Base-by-base conservation (phyloP, 2,888 invertebrate genomes). In the Myopa tessellatipennis region DNA sequence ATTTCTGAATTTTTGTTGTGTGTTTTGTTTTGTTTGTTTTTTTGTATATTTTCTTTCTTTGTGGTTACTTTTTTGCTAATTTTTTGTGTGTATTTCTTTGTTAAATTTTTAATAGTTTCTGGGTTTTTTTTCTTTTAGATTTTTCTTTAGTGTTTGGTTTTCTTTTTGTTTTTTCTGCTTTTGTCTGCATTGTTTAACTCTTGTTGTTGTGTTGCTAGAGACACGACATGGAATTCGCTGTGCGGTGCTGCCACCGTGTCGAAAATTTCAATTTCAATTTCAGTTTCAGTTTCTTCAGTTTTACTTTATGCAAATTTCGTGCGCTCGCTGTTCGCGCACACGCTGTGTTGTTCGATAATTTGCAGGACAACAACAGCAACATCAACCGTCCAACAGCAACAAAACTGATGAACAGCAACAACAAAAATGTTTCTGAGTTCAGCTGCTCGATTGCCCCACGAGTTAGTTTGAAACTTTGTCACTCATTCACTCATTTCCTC, bases 261-360 rank as follows among this genome's bases (percentile, higher is more conserved):
- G 76, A 78, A 80, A 77, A 77, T 77, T 78, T 78, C 71, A 78
- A 78, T 79, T 80, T 79, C 76, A 77, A 74, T 77, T 78, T 75
- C 18, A 50, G n/a, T 69, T 58, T 26, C 50, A 3, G 52, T 4
- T 70, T 18, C 26, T 70, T 18, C 26, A 14, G 38, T 55, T 61
- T 74, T 61, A 74, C 55, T 77, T 69, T 77, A 79, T 78, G 76
- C 71, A 78, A 77, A 78, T 78, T 58, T 40, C 63, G 3, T 58
- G 52, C 58, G 67, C 18, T 52, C 52, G 65, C 14, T 72, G 38
- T 60, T 38, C 14, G 52, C 55, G 52, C 70, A 26, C 34, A 55
- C 38, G n/a, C 58, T 60, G 36, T 61, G 52, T 14, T 73, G 36
- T 7, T 26, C 14, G 52, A 16, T 73, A 73, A 73, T 73, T 73